Base-by-base conservation (phyloP, 1,140 invertebrate species). In the Drosophila truncata region DNA sequence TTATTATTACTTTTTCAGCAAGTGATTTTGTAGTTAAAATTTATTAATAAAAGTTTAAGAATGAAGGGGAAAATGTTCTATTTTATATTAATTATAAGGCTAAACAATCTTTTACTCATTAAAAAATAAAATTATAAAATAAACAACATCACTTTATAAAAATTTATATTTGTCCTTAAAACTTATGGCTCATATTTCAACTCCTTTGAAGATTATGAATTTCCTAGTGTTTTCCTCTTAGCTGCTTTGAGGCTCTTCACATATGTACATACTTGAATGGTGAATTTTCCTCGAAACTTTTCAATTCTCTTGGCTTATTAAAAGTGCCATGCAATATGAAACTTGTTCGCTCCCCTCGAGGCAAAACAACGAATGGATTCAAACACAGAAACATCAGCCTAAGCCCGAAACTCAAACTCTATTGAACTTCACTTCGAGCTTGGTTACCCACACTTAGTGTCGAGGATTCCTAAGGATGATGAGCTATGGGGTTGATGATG, bases 391-490 rank as follows among this genome's bases (percentile, higher is more conserved):
- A 55, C 52, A 55, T 71, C 52, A 41, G 42, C 27, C 31, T 44
- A 72, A 67, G 62, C 73, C 52, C 35, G 20, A 25, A 66, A 64
- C 60, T 70, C 37, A 63, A 78, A 64, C 41, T 61, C 61, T 64
- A 82, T 82, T 80, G 71, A 79, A 83, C 71, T 69, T 70, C 74
- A 63, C 63, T 79, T 74, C 35, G 47, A 67, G 73, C 70, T 50
- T 54, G 70, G 60, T 75, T 80, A 55, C 59, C 66, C 58, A 52
- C 76, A 72, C 76, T 67, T 58, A 39, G 49, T 55, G 42, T 63
- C 42, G 20, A 58, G 50, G 9, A 41, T 46, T 54, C 4, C 37
- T 39, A 9, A 54, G 35, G 29, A 58, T 37, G 42, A 77, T 35
- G 57, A 62, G 29, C 39, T 16, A 2, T 35, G 49, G 25, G 31